Evolutionary conservation across 2,888 invertebrate species (phyloP).

Genomic region (Capitulum mitella): DNA sequence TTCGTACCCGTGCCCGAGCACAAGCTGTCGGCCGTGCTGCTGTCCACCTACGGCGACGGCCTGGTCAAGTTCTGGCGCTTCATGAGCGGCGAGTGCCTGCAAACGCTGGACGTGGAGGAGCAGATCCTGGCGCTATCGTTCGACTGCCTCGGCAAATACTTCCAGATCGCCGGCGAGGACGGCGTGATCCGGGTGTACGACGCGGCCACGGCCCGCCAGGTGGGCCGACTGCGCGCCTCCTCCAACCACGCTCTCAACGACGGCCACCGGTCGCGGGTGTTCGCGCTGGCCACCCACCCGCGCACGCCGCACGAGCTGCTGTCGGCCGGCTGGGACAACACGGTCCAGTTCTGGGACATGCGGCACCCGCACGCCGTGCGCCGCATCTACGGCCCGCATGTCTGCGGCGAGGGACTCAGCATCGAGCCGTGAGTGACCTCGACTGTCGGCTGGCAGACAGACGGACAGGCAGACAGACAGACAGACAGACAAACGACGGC

Average conservation of each 20-base stretch:
- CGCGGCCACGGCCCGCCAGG: constrained; percentile 50
- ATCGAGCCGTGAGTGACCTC: constrained; percentile 48
- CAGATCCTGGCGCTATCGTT: constrained; percentile 58
- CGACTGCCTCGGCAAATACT: constrained; percentile 53
- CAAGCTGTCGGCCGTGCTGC: background rate
- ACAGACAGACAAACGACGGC: too few relatives aligned
- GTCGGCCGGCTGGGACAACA: constrained; percentile 61
- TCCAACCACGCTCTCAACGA: constrained; percentile 42
- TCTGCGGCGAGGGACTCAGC: constrained; percentile 60
- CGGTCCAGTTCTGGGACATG: constrained; percentile 60
- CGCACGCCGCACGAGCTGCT: constrained; percentile 53
- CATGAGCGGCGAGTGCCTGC: constrained; percentile 55
- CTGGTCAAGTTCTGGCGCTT: constrained; percentile 63
- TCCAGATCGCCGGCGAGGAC: constrained; percentile 58
- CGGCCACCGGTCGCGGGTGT: constrained; percentile 58
- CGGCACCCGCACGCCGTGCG: constrained; percentile 55
- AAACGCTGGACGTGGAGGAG: constrained; percentile 57
- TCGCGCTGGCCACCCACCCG: constrained; percentile 58
- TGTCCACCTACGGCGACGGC: constrained; percentile 44
- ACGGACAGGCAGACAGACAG: too few relatives aligned
- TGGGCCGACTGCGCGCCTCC: background rate
- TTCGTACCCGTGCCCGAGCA: constrained; percentile 13
- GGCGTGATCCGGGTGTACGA: constrained; percentile 58
- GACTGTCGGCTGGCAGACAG: too few relatives aligned
- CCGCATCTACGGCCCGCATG: constrained; percentile 54